Base-by-base conservation (phyloP, 2,113 vertebrate species). In the Scatophagus argus region DNA sequence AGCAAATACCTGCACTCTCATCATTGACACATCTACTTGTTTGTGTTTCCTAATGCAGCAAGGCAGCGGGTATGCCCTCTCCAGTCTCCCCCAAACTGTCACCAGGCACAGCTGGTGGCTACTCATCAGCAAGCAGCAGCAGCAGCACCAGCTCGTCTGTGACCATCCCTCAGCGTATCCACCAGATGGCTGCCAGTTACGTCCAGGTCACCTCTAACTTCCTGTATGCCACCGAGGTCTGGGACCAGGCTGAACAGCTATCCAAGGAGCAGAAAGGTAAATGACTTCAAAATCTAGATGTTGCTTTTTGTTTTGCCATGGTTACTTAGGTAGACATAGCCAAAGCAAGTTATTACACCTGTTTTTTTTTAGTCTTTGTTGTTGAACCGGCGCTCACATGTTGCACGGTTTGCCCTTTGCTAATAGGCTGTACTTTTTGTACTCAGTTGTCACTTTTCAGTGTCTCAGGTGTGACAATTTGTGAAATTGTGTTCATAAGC, bases 101-200 rank as follows among this genome's bases (percentile, higher is more conserved):
- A 17, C 98, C 98, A 1, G 98, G 97, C 91, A 97, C 96, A 82
- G 97, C 96, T 44, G 96, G 96, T 78, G 95, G 93, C 93, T 97
- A 98, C 77, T 96, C 97, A 44, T 95, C 96, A 0, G 96, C 95
- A 73, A 95, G 95, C 93, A 96, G 95, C 88, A 97, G 93, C 89
- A 95, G 96, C 92, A 96, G 95, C 81, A 92, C 95, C 71, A 95
- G 96, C 65, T 97, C 97, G 54, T 99, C 97, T 0, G 98, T 99
- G 87, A 98, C 97, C 81, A 99, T 99, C 94, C 97, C 98, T 72
- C 98, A 99, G 92, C 95, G 96, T 79, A 99, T 99, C 93, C 98
- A 99, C 91, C 98, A 99, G 95, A 99, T 99, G 98, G 98, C 98
- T 59, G 97, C 98, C 94, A 99, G 97, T 93, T 99, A 99, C 4